Evolutionary conservation across 2,113 vertebrate genomes (phyloP), one percentile per base, ranked within the genome.

Genomic region (Misgurnus anguillicaudatus): DNA sequence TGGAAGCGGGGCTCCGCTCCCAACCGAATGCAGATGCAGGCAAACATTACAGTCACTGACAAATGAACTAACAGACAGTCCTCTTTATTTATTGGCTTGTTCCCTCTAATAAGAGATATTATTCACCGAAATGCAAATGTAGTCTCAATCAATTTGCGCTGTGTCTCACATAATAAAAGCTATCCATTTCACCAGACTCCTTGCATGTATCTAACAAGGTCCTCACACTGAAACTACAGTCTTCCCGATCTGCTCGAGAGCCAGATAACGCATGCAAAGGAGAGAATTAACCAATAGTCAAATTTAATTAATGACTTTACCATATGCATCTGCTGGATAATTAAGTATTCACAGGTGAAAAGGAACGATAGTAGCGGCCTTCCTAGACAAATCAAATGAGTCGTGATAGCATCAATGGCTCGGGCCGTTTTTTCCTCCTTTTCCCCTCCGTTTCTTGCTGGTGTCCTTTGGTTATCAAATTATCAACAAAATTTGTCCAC

Each of bases 281-380:
- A 78, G 83, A 87, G 87, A 91, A 88, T 93, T 89, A 92, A 92
- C 85, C 92, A 90, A 93, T 94, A 93, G 94, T 93, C 94, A 95
- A 90, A 95, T 94, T 94, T 96, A 96, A 98, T 97, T 95, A 97
- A 99, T 96, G 95, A 90, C 91, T 93, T 45, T 1, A 90, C 92
- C 91, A 93, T 97, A 94, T 98, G 95, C 96, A 96, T 94, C 87
- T 83, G n/a, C 84, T 69, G 91, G 88, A 92, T 94, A 99, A 99
- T 98, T 98, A 98, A 97, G 91, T 89, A 96, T 96, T 96, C 96
- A 93, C 97, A 98, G 96, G 96, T 98, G 96, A 98, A 95, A 94
- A 94, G 93, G 95, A 91, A 94, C 93, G 98, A 98, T 99, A 98
- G 94, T 92, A 90, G 87, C 90, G 90, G 89, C 91, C 93, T 93